Evolutionary conservation across 2,113 vertebrate genomes (phyloP).

Genomic region (Cebidichthys violaceus): DNA sequence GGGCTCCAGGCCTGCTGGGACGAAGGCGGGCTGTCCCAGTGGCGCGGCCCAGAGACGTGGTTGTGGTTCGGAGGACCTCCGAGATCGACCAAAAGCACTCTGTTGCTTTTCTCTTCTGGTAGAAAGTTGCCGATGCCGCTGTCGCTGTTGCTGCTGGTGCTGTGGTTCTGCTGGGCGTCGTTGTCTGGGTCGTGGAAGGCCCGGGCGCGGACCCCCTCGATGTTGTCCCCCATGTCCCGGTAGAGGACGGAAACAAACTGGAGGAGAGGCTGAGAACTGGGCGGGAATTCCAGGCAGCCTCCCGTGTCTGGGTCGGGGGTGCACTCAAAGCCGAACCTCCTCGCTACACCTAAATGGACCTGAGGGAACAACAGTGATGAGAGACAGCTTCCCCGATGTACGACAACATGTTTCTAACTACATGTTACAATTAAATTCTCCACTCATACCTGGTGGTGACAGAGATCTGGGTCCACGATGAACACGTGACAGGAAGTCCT

Average conservation of each 20-base stretch:
- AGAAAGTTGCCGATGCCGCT: slow-evolving; percentile 96
- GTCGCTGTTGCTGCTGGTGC: slow-evolving; percentile 97
- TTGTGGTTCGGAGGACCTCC: slow-evolving; percentile 84
- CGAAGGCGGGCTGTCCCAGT: slow-evolving; percentile 85
- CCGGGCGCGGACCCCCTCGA: slow-evolving; percentile 93
- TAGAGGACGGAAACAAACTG: slow-evolving; percentile 97
- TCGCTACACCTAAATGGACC: slow-evolving; percentile 91
- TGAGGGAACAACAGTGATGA: slow-evolving; percentile 16
- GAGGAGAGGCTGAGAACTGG: slow-evolving; percentile 93
- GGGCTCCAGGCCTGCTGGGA: slow-evolving; percentile 81
- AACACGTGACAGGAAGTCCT: slow-evolving; percentile 98
- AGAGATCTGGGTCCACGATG: slow-evolving; percentile 96
- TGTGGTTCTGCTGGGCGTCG: slow-evolving; percentile 94
- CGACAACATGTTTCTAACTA: neutral
- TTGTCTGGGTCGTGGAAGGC: slow-evolving; percentile 93
- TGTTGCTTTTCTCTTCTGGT: slow-evolving; percentile 92
- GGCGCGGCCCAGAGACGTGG: slow-evolving; percentile 82
- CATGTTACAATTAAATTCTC: neutral
- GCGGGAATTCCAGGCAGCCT: slow-evolving; percentile 95
- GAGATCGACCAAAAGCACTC: slow-evolving; percentile 94
- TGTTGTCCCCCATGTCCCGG: slow-evolving; percentile 96
- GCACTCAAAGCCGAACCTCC: slow-evolving; percentile 92
- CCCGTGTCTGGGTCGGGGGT: slow-evolving; percentile 95
- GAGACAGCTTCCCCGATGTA: neutral
- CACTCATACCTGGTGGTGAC: slow-evolving; percentile 86